A percentile compares a stretch with the other conserved stretches of the same genome.
Evolutionary conservation across 2,113 vertebrate genomes (phyloP).

Genomic region (Erythrocebus patas): DNA sequence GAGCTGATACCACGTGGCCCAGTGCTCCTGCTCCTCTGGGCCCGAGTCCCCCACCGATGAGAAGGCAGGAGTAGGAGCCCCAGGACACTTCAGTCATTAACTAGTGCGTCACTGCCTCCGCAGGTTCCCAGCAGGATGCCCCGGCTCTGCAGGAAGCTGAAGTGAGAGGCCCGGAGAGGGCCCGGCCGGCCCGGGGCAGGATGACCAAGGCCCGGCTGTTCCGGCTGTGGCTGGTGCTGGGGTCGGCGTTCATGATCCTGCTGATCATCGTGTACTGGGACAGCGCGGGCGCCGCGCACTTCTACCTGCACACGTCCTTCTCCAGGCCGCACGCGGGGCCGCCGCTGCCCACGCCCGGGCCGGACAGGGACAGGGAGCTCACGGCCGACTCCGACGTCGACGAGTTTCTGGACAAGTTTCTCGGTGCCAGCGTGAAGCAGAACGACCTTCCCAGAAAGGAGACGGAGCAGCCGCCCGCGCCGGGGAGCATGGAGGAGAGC

Average conservation of each 20-base stretch:
- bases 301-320: conserved; percentile 90
- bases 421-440: conserved; percentile 62
- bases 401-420: conserved; percentile 91
- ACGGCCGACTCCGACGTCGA: conserved; percentile 88
- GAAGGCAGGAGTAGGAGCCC: background rate
- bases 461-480: conserved; percentile 69
- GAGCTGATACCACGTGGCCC: background rate
- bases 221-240: conserved; percentile 91
- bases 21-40: no score
- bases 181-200: conserved; percentile 72
- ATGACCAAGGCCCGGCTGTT: conserved; percentile 95
- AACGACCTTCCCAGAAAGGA: conserved; percentile 32
- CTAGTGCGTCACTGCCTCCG: background rate
- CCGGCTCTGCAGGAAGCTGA: conserved; percentile 1
- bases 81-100: background rate
- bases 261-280: conserved; percentile 99
- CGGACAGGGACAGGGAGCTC: conserved; percentile 75
- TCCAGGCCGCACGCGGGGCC: conserved; percentile 85
- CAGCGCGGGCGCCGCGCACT: conserved; percentile 90
- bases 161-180: conserved; percentile 67
- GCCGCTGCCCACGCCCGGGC: conserved; percentile 45
- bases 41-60: background rate
- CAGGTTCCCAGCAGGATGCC: conserved; percentile 75
- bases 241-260: conserved; percentile 94
- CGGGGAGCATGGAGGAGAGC: conserved; percentile 85